These are phyloP conservation scores for Ahaetulla prasina DNA, from an alignment of 2,113 vertebrate species.

Conservation along the genomic window DNA sequence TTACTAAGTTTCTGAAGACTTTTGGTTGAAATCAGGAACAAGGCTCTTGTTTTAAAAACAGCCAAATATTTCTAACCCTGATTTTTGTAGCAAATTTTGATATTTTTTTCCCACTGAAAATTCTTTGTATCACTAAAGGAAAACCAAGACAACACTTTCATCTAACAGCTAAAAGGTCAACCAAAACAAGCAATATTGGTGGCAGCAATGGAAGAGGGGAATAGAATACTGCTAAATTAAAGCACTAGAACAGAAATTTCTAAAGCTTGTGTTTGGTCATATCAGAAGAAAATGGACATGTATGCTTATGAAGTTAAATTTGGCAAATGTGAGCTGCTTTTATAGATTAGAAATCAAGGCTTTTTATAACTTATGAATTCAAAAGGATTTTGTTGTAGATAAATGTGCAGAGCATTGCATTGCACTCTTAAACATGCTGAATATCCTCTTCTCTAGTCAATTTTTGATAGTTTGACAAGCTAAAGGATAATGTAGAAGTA, in stretches of 20 bases:
- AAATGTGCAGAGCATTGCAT: neutral
- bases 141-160: neutral
- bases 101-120: neutral
- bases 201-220: neutral
- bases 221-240: neutral
- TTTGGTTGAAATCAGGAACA: constrained; percentile 19
- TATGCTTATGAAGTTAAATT: neutral
- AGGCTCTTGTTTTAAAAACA: neutral
- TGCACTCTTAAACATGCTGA: neutral
- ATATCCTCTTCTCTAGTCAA: constrained; percentile 32
- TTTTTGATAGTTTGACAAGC: constrained; percentile 20
- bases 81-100: neutral
- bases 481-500: constrained; percentile 34
- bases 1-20: constrained; percentile 39
- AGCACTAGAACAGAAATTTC: neutral
- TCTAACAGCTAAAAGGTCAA: neutral
- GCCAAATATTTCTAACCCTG: neutral
- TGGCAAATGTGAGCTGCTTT: neutral
- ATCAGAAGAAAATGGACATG: neutral
- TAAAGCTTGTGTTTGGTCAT: neutral
- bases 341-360: neutral
- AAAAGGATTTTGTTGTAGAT: neutral
- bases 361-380: neutral
- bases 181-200: neutral
- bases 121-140: fast-evolving